phyloP scores from a whole-genome alignment of 1,140 invertebrate species.

The Phymastichus coffea region DNA sequence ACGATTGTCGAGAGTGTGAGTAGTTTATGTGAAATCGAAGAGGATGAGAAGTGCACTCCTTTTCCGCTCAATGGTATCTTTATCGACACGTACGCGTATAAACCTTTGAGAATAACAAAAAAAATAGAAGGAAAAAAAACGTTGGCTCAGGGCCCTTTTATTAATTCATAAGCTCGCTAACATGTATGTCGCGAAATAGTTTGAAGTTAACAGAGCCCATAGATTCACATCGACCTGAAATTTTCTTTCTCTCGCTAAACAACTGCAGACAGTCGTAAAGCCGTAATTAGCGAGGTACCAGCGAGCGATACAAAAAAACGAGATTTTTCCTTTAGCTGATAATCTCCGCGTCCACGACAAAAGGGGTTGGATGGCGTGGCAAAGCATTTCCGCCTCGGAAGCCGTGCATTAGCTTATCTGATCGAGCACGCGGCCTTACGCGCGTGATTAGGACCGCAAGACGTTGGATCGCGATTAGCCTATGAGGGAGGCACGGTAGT shows the following conservation, averaged over 20 bases:
- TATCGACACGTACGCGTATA: too few species aligned
- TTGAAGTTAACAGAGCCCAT: not conserved
- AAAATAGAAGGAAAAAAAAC: too few species aligned
- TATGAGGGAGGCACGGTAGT: too few species aligned
- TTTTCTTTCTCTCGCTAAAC: too few species aligned
- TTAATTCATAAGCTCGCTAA: slow-evolving; percentile 5
- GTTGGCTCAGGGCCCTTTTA: not conserved
- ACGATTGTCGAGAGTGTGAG: too few species aligned
- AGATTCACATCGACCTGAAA: slow-evolving; percentile 1
- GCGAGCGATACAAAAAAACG: too few species aligned
- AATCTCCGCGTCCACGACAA: too few species aligned
- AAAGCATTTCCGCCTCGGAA: slow-evolving; percentile 57
- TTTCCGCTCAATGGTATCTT: too few species aligned
- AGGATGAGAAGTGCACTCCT: too few species aligned
- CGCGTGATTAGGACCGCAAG: slow-evolving; percentile 46
- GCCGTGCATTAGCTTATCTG: slow-evolving; percentile 58
- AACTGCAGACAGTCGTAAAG: not conserved
- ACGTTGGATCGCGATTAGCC: slow-evolving; percentile 34
- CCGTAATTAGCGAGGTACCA: slow-evolving; percentile 3
- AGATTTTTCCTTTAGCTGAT: too few species aligned
- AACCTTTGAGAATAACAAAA: too few species aligned
- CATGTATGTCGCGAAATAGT: not conserved
- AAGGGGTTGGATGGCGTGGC: slow-evolving; percentile 35
- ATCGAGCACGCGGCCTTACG: slow-evolving; percentile 54
- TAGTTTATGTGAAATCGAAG: too few species aligned